Percentiles rank a stretch among this genome's conserved stretches.
phyloP scores from a whole-genome alignment of 1,140 invertebrate species.

The Halyomorpha halys region DNA sequence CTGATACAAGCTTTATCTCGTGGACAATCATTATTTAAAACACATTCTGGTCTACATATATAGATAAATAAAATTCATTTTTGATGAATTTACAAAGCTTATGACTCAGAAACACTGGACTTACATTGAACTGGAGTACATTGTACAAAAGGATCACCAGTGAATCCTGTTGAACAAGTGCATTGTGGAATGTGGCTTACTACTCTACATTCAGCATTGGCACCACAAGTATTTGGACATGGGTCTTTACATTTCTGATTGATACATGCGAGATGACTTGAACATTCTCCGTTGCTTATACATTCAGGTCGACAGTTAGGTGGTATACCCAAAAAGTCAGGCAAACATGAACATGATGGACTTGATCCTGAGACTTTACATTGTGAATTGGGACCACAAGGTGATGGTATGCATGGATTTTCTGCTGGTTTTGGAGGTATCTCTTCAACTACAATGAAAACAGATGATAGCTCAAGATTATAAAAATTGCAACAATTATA shows the following conservation, averaged over 20 bases:
- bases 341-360: conserved; percentile 44
- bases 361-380: conserved; percentile 43
- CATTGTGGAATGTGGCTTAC: conserved; percentile 57
- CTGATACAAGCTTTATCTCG: conserved; percentile 40
- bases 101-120: conserved; percentile 19
- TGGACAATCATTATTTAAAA: conserved; percentile 42
- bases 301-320: conserved; percentile 62
- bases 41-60: conserved; percentile 40
- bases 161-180: conserved; percentile 44
- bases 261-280: conserved; percentile 46
- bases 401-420: conserved; percentile 40
- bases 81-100: no score
- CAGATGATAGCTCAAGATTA: neutral
- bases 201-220: conserved; percentile 40
- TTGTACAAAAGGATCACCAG: conserved; percentile 39
- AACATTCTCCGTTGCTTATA: conserved; percentile 53
- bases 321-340: conserved; percentile 48
- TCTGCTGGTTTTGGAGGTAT: conserved; percentile 12
- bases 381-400: conserved; percentile 45
- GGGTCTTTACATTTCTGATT: conserved; percentile 52
- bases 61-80: no score
- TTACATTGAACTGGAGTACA: conserved; percentile 40
- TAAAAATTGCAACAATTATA: neutral
- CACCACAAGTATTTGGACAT: conserved; percentile 48
- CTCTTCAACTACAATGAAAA: neutral